phyloP scores from a whole-genome alignment of 2,797 vertebrate species.

The Chrosomus eos region DNA sequence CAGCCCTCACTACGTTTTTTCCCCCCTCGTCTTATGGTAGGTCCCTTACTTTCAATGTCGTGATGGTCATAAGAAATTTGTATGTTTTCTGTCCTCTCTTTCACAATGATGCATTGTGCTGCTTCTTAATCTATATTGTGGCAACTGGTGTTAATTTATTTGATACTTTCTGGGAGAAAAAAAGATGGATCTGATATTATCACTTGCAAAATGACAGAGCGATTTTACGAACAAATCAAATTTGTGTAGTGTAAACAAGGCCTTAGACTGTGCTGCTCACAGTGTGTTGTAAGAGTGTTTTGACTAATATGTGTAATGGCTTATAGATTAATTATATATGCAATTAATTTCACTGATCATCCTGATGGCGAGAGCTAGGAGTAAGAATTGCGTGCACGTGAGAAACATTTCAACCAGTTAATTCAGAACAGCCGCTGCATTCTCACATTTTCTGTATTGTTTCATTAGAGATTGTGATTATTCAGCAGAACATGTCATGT shows the following conservation, averaged over 20 bases:
- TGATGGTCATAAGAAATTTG: background rate
- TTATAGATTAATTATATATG: constrained; percentile 32
- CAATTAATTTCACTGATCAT: constrained; percentile 38
- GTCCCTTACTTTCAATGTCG: background rate
- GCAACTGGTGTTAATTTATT: background rate
- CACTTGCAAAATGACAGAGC: background rate
- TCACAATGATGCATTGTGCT: background rate
- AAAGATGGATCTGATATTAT: background rate
- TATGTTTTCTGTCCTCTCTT: background rate
- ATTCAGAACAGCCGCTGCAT: constrained; percentile 21
- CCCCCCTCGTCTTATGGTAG: too few relatives aligned
- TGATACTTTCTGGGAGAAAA: background rate
- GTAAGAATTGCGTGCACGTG: background rate
- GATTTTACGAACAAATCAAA: background rate
- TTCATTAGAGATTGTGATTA: constrained; percentile 61
- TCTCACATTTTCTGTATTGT: constrained; percentile 42
- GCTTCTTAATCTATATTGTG: background rate
- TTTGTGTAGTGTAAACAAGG: constrained; percentile 8
- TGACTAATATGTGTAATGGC: constrained; percentile 27
- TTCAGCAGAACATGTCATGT: constrained; percentile 58
- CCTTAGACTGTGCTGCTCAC: background rate
- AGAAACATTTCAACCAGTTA: constrained; percentile 36
- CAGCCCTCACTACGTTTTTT: background rate
- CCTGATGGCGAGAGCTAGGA: constrained; percentile 34
- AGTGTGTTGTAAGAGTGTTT: constrained; percentile 12